Percentiles rank a stretch among this genome's conserved stretches.
These are phyloP conservation scores for Leuciscus idus DNA, from an alignment of 2,113 vertebrate genomes.

Conservation along the genomic window DNA sequence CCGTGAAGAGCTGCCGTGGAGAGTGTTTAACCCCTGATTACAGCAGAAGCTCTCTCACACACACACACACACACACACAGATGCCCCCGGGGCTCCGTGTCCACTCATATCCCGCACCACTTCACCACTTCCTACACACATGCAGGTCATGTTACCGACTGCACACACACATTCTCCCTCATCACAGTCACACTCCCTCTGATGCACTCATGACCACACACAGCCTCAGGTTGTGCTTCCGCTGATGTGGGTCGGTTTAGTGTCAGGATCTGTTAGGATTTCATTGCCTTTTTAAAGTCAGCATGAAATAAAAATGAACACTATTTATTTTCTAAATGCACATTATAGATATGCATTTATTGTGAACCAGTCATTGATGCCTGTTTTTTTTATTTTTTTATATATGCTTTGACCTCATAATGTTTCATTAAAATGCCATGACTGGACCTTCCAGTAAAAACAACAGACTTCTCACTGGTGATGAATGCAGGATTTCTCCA, in stretches of 20 bases:
- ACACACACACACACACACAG: slow-evolving; percentile 24
- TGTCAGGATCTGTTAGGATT: not conserved
- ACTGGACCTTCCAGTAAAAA: too few species aligned
- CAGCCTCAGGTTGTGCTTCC: not conserved
- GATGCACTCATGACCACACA: slow-evolving; percentile 15
- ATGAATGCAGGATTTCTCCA: too few species aligned
- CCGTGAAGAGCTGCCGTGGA: slow-evolving; percentile 82
- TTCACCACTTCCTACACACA: slow-evolving; percentile 89
- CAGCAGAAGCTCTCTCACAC: slow-evolving; percentile 49
- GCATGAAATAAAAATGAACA: too few species aligned
- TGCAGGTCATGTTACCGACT: slow-evolving; percentile 76
- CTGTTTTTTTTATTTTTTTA: too few species aligned
- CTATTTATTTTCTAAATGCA: too few species aligned
- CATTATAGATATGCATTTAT: too few species aligned
- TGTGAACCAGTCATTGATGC: too few species aligned
- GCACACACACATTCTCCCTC: slow-evolving; percentile 43
- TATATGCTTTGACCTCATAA: too few species aligned
- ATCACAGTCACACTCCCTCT: slow-evolving; percentile 24
- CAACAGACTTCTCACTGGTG: too few species aligned
- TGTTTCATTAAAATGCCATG: too few species aligned
- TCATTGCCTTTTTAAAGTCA: not conserved
- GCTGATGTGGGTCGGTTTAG: not conserved
- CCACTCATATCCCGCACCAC: slow-evolving; percentile 92
- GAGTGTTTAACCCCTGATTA: slow-evolving; percentile 98
- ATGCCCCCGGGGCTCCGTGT: slow-evolving; percentile 74